Conservation (phyloP, 2,888 invertebrate genomes). For the Lepeophtheirus nordmannii region DNA sequence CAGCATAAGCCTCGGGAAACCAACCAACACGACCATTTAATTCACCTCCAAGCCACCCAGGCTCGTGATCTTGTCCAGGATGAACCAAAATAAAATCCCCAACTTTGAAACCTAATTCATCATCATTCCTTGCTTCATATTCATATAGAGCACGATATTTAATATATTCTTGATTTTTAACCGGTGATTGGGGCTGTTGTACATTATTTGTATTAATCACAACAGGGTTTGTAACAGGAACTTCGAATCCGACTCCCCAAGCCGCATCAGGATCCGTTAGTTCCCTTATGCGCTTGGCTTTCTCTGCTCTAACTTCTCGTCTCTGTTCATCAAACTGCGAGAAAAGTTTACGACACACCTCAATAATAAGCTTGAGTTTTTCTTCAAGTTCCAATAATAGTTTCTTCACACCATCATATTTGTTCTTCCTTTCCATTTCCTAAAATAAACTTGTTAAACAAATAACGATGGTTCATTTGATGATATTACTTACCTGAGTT, state of each 20-base stretch:
- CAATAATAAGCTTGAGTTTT: constrained; percentile 47
- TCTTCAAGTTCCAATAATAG: constrained; percentile 51
- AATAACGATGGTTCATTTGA: background rate
- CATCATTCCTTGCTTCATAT: constrained; percentile 75
- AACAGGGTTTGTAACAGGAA: constrained; percentile 30
- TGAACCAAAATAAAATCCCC: constrained; percentile 72
- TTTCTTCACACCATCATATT: constrained; percentile 43
- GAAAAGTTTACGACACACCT: constrained; percentile 31
- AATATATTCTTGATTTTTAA: constrained; percentile 26
- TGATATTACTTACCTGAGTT: constrained; percentile 31
- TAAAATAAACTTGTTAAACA: background rate
- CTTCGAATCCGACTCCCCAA: constrained; percentile 40
- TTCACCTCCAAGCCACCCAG: constrained; percentile 92
- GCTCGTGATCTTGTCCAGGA: constrained; percentile 42
- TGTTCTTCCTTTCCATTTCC: background rate
- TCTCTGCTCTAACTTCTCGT: constrained; percentile 29
- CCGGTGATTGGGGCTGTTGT: constrained; percentile 24
- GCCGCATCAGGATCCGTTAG: constrained; percentile 29
- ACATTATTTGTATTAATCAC: constrained; percentile 34
- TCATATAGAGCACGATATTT: constrained; percentile 83
- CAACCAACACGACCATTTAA: constrained; percentile 78
- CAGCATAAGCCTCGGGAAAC: constrained; percentile 93
- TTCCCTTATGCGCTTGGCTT: constrained; percentile 23
- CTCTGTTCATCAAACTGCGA: constrained; percentile 30
- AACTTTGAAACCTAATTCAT: constrained; percentile 81